A percentile compares a stretch with the other conserved stretches of the same genome.
phyloP scores from a whole-genome alignment of 2,888 invertebrate species.

The Copidosoma aretas region DNA sequence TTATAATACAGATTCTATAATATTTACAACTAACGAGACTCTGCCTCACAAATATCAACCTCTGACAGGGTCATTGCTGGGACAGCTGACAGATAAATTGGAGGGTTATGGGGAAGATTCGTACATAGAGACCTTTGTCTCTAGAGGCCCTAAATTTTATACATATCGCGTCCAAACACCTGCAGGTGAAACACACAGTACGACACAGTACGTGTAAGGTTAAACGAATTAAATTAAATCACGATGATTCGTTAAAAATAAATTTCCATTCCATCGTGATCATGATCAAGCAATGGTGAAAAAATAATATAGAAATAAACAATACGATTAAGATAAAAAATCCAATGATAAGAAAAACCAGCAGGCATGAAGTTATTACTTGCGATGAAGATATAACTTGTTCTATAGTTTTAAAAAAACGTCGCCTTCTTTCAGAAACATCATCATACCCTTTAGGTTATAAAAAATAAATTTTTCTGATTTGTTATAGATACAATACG shows the following conservation, averaged over 20 bases:
- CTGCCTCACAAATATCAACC: too few species aligned
- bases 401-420: not conserved
- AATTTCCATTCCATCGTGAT: not conserved
- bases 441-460: not conserved
- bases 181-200: too few species aligned
- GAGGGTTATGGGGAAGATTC: not conserved
- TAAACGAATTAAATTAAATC: not conserved
- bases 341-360: not conserved
- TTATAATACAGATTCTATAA: too few species aligned
- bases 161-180: not conserved
- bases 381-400: not conserved
- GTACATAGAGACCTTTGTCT: not conserved
- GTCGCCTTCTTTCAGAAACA: not conserved
- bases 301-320: not conserved
- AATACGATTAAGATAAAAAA: not conserved
- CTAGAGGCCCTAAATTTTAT: not conserved
- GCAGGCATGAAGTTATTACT: not conserved
- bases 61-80: not conserved
- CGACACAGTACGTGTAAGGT: too few species aligned
- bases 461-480: not conserved
- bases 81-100: not conserved
- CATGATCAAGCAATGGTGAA: not conserved
- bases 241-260: not conserved
- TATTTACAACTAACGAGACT: too few species aligned
- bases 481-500: too few species aligned